phyloP scores from a whole-genome alignment of 2,797 vertebrate genomes.

The Gila robusta region DNA sequence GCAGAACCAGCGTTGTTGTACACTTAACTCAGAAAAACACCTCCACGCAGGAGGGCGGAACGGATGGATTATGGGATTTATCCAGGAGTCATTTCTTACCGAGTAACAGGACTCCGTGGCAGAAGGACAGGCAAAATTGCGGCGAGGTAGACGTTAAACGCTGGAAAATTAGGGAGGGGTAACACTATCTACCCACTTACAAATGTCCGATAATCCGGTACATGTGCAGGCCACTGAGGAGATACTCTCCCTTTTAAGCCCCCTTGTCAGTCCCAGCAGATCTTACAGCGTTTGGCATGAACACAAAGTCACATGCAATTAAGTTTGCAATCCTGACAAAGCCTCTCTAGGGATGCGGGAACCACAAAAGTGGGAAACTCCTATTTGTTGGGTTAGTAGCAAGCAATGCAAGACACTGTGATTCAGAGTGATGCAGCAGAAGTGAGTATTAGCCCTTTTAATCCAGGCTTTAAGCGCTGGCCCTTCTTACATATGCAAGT shows the following conservation, averaged over 20 bases:
- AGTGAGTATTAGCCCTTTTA: constrained; percentile 69
- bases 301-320: constrained; percentile 54
- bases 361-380: constrained; percentile 53
- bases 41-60: constrained; percentile 60
- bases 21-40: constrained; percentile 45
- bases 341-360: constrained; percentile 60
- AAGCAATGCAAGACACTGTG: constrained; percentile 54
- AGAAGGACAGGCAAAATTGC: constrained; percentile 57
- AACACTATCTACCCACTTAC: constrained; percentile 66
- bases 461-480: constrained; percentile 63
- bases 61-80: constrained; percentile 67
- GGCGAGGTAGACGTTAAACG: constrained; percentile 56
- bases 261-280: constrained; percentile 50
- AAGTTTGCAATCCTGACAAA: constrained; percentile 38
- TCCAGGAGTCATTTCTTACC: constrained; percentile 56
- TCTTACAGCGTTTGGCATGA: constrained; percentile 31
- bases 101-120: constrained; percentile 65
- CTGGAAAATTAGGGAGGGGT: constrained; percentile 68
- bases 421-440: constrained; percentile 65
- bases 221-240: constrained; percentile 63
- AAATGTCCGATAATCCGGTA: constrained; percentile 67
- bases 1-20: constrained; percentile 3
- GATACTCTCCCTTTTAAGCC: constrained; percentile 54
- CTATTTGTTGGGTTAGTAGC: constrained; percentile 31
- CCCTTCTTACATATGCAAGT: constrained; percentile 42